phyloP scores from a whole-genome alignment of 2,888 invertebrate species.

The Protonemura montana region DNA sequence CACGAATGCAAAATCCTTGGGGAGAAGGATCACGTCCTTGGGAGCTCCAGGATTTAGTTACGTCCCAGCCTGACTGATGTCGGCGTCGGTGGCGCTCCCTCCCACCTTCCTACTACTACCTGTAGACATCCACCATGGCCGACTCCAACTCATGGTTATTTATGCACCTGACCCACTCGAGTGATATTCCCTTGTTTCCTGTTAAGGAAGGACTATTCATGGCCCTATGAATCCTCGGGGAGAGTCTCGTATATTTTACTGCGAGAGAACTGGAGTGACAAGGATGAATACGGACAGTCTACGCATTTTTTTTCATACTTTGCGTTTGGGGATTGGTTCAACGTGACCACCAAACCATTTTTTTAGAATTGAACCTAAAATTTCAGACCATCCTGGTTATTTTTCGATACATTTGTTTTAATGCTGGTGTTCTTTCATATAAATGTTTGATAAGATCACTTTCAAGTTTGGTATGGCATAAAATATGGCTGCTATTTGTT shows the following conservation, averaged over 20 bases:
- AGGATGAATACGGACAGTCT: neutral
- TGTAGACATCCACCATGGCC: neutral
- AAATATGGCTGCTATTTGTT: too few relatives aligned
- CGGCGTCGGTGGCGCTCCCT: neutral
- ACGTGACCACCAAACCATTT: too few relatives aligned
- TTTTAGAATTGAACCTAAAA: too few relatives aligned
- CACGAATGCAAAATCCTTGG: neutral
- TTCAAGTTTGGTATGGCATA: too few relatives aligned
- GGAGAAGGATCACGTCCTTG: constrained; percentile 10
- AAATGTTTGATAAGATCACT: too few relatives aligned
- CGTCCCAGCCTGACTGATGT: constrained; percentile 7
- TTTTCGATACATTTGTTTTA: too few relatives aligned
- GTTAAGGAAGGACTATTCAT: constrained; percentile 21
- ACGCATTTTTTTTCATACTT: neutral
- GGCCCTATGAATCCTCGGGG: constrained; percentile 8
- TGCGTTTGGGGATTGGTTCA: neutral
- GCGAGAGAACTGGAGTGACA: neutral
- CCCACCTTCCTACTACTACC: neutral
- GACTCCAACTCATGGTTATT: constrained; percentile 14
- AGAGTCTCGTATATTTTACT: neutral
- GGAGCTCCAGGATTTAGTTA: neutral
- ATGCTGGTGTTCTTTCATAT: too few relatives aligned
- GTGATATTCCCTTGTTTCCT: constrained; percentile 32
- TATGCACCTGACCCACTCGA: constrained; percentile 20
- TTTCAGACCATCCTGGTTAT: too few relatives aligned